Conservation (phyloP, 2,113 vertebrate species). For the Pogonocichla stellata region DNA sequence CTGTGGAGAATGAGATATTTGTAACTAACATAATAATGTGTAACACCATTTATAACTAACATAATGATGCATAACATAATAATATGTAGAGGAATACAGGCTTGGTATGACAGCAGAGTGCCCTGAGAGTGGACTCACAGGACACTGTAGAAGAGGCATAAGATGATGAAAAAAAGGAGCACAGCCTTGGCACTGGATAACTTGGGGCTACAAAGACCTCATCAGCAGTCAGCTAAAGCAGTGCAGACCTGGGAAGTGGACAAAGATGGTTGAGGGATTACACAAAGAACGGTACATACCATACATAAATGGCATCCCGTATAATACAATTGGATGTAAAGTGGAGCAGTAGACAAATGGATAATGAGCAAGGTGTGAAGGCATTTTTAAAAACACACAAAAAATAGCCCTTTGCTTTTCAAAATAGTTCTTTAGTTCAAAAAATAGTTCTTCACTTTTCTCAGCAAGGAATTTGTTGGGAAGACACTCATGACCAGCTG, state of each 20-base stretch:
- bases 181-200: neutral
- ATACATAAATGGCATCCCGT: neutral
- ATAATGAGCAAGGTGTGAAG: neutral
- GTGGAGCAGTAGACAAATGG: neutral
- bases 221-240: neutral
- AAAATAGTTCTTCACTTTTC: neutral
- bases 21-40: neutral
- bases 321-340: neutral
- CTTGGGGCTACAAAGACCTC: neutral
- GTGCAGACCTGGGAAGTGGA: neutral
- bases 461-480: neutral
- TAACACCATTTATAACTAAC: neutral
- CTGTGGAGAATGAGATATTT: neutral
- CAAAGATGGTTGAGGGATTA: neutral
- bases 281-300: neutral
- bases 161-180: neutral
- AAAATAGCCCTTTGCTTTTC: neutral
- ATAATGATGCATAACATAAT: neutral
- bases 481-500: fast-evolving
- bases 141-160: neutral
- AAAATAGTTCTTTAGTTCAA: too few relatives aligned
- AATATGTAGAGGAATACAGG: neutral
- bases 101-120: neutral
- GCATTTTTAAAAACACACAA: neutral
- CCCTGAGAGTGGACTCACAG: neutral